These are phyloP conservation scores for Hydropsyche tenuis DNA, from an alignment of 1,140 invertebrate genomes.

Conservation along the genomic window DNA sequence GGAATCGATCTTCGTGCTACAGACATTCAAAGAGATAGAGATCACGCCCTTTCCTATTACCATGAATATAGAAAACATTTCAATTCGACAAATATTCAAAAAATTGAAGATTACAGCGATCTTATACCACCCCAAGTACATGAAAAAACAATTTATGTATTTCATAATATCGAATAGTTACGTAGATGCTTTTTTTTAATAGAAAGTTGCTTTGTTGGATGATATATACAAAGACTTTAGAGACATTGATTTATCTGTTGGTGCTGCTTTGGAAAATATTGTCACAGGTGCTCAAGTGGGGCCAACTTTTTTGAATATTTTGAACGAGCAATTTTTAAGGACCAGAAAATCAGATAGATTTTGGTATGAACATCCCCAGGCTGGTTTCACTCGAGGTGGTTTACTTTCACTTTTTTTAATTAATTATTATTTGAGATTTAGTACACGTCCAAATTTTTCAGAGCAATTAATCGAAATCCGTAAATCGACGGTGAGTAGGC, in stretches of 20 bases:
- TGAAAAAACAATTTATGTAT: background rate
- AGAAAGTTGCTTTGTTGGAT: slow-evolving; percentile 37
- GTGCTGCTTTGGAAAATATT: slow-evolving; percentile 61
- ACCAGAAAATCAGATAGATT: slow-evolving; percentile 58
- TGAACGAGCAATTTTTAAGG: slow-evolving; percentile 60
- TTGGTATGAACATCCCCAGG: slow-evolving; percentile 60
- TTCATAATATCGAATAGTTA: background rate
- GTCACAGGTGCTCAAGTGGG: slow-evolving; percentile 63
- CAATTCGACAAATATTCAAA: slow-evolving; percentile 63
- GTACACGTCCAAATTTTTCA: slow-evolving; percentile 58
- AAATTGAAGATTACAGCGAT: slow-evolving; percentile 69
- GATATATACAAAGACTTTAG: slow-evolving; percentile 55
- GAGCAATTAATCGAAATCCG: slow-evolving; percentile 85
- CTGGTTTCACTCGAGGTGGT: slow-evolving; percentile 56
- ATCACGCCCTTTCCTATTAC: slow-evolving; percentile 72
- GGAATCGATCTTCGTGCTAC: slow-evolving; percentile 74
- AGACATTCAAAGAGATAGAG: slow-evolving; percentile 74
- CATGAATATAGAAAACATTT: slow-evolving; percentile 64
- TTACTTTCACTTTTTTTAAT: background rate
- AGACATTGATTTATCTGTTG: slow-evolving; percentile 68
- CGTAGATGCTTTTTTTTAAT: slow-evolving; percentile 29
- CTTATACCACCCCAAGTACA: slow-evolving; percentile 54
- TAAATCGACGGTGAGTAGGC: slow-evolving; percentile 77
- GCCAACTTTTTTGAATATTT: slow-evolving; percentile 68
- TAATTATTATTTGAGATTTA: background rate